phyloP scores from a whole-genome alignment of 2,797 vertebrate genomes.

The Anabacerthia variegaticeps region DNA sequence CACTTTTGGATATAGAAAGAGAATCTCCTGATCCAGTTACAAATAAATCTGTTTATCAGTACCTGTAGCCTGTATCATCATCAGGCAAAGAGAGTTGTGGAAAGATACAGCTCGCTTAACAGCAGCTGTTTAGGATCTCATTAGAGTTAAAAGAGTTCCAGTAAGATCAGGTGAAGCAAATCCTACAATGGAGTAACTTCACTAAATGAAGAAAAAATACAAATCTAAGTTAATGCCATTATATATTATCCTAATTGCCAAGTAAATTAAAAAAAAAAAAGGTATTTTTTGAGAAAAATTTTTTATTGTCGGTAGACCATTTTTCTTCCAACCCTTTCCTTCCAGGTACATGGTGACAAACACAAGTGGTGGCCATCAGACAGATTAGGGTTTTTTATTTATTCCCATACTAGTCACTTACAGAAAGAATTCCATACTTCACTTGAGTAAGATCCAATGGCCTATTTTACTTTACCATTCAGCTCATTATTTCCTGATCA shows the following conservation, averaged over 20 bases:
- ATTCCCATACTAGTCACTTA: background rate
- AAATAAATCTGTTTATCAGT: background rate
- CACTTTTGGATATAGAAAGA: background rate
- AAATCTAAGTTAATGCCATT: background rate
- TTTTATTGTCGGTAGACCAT: background rate
- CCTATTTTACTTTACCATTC: background rate
- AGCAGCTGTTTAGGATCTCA: background rate
- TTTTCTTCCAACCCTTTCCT: background rate
- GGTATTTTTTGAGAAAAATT: background rate
- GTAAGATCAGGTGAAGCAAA: background rate
- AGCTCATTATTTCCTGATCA: constrained; percentile 15
- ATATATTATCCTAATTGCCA: background rate
- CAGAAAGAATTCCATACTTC: background rate
- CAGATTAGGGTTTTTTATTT: background rate
- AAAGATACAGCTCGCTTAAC: background rate
- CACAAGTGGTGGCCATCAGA: background rate
- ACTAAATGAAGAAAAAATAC: background rate
- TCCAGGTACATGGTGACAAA: background rate
- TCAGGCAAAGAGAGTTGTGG: background rate
- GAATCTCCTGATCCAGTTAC: background rate
- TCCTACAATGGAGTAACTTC: background rate
- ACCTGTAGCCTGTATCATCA: background rate
- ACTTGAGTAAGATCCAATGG: background rate
- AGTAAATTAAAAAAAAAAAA: background rate
- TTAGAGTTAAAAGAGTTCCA: background rate